Percentiles rank a stretch among this genome's conserved stretches.
Evolutionary conservation across 35 echinoderm and acorn worm species (phyloP).

Genomic region (Diadema setosum): DNA sequence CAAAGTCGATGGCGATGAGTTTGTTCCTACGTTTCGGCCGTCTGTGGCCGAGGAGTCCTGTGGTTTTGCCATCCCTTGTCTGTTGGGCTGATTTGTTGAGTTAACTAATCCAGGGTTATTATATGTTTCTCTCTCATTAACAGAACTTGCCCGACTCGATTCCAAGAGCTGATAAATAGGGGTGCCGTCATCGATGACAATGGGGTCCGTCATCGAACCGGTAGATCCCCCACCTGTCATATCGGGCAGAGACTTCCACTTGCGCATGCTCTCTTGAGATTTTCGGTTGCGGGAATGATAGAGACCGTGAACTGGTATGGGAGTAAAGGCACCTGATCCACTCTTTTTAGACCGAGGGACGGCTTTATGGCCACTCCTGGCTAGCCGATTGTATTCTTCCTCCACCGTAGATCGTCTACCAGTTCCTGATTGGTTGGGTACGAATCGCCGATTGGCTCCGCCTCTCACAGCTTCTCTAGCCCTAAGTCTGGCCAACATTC

Average conservation of each 20-base stretch:
- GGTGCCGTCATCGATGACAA: background rate
- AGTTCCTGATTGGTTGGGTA: background rate
- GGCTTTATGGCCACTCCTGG: background rate
- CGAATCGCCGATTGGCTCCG: background rate
- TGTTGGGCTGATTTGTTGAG: no score
- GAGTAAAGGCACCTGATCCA: background rate
- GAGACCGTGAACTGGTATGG: background rate
- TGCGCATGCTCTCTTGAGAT: background rate
- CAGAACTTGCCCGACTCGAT: background rate
- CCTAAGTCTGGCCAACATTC: background rate
- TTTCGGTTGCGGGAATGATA: background rate
- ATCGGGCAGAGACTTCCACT: slow-evolving; percentile 4
- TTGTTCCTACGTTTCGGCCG: no score
- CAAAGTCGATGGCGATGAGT: background rate
- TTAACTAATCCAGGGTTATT: no score
- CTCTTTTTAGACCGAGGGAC: background rate
- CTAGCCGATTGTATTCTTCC: background rate
- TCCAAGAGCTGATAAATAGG: background rate
- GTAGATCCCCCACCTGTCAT: background rate
- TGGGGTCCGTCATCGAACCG: background rate
- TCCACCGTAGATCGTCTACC: background rate
- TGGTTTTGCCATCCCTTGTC: no score
- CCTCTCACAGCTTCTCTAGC: background rate
- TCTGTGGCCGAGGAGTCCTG: no score
- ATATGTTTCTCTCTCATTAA: background rate